Base-by-base conservation (phyloP, 1,140 invertebrate species). In the Ericerus pela region DNA sequence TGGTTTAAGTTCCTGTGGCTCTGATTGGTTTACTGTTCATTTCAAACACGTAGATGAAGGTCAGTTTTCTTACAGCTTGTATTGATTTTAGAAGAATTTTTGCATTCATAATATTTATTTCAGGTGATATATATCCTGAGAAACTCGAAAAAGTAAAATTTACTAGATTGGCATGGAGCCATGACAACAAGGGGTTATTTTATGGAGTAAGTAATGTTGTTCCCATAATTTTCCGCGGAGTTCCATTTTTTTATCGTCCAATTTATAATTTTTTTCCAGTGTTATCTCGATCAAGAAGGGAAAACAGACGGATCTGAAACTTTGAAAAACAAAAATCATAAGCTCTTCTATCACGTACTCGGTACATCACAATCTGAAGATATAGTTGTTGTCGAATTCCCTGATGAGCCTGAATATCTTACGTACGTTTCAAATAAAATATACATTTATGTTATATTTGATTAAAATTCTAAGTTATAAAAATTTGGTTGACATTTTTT, bases 151-250 rank as follows among this genome's bases (percentile, higher is more conserved):
- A 90, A 67, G 84, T 95, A 0, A 97, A 96, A 71, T 97, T 90
- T 70, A 86, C 88, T 0, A 75, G 78, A 10, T 79, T 97, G 67
- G 76, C 87, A 1, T 99, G 95, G 94, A 94, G 90, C 31, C 88
- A 92, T 65, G 93, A 98, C 68, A 84, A 96, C 68, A 80, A 82
- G 63, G 95, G 94, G 53, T 76, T 98, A 55, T 98, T 99, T 72
- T 98, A 98, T 73, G 86, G 86, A 60, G 85, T 88, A 75, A 74
- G 72, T 72, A 33, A 51, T 29, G 20, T 53, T 26, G 4, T 37
- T n/a, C 16, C 14, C 22, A n/a, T 24, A 18, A 16, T 31, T 36
- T 31, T 12, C 2, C 8, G 22, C 4, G 22, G 4, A 26, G 12
- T 29, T 11, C 22, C 27, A 51, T 53, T 53, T 20, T 33, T 55